Evolutionary conservation across 2,797 vertebrate genomes (phyloP), one percentile per base, ranked within the genome.

Genomic region (Macropodus opercularis): DNA sequence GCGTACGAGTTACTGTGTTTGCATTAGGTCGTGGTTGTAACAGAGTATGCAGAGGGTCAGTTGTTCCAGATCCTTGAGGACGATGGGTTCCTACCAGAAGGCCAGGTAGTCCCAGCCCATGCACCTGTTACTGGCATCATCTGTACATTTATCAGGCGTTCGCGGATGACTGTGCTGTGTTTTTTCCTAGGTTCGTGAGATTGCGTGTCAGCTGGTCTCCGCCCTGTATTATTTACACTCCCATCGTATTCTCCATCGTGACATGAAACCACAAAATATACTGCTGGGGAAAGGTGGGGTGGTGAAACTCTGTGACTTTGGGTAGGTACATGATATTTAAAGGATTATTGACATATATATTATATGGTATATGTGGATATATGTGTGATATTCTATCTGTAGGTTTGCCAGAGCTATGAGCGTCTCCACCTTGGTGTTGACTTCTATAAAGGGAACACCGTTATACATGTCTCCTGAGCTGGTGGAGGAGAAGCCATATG

Each of bases 221-320:
- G 98, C 98, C 41, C 90, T 99, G 47, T 97, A 98, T 81, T 99
- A 99, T 77, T 88, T 99, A 70, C 98, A 99, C 74, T 98, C 96
- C 50, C 96, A 98, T 81, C 95, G 97, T 5, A 98, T 99, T 75
- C 93, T 99, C 54, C 97, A 99, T 74, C 94, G 97, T 0, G 98
- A 99, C 90, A 96, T 99, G 95, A 99, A 99, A 72, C 98, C 98
- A 19, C 96, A 99, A 87, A 99, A 99, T 71, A 98, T 99, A 64
- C 92, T 99, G 22, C 78, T 99, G 52, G 95, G 93, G 14, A 98
- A 98, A 88, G 94, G 86, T 1, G 96, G 96, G 0, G 75, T 94
- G 5, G 90, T 99, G 68, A 98, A 99, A 69, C 95, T 99, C 49
- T 99, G 98, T 83, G 98, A 99, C 88, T 99, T 99, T 47, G 97